Evolutionary conservation across 1,140 invertebrate genomes (phyloP), one percentile per base, ranked within the genome.

Genomic region (Maconellicoccus hirsutus): DNA sequence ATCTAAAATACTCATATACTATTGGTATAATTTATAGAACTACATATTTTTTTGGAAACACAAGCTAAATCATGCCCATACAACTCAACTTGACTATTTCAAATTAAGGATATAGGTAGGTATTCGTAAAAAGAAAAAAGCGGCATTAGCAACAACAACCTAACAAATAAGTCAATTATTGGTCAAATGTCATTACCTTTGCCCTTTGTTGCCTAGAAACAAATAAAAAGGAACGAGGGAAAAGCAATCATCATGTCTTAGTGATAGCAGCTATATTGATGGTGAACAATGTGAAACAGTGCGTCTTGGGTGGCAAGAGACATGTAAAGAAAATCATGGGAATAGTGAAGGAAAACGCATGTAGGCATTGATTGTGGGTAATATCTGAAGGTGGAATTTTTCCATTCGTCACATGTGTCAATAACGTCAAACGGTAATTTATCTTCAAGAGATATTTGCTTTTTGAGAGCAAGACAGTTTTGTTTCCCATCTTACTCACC

Each of bases 301-400:
- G 12, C 29, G 29, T 33, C 29, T 3, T 12, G 29, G 12, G 29
- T 33, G 12, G 4, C 29, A 16, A 59, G 21, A 59, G 52, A 22
- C 16, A 59, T 7, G 52, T 7, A 59, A 59, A 59, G 52, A 59
- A 59, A 59, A 19, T 19, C 16, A 59, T 7, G 52, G 52, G 21
- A 59, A 59, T 7, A 59, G 16, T 33, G 3, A 12, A 33, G 21
- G n/a, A 22, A 59, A 19, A 59, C 52, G 16, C 16, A 59, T n/a
- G 21, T 59, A 22, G n/a, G 52, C 52, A 59, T 59, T 59, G 52
- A 59, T 59, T 59, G 52, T 59, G n/a, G 52, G 52, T 59, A 59
- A 59, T 59, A 59, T 59, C 21, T 22, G n/a, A 59, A 59, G 16
- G 21, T 19, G 52, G 16, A 19, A 22, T 59, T 59, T 59, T 59